A percentile compares a stretch with the other conserved stretches of the same genome.
Evolutionary conservation across 2,797 vertebrate species (phyloP).

Genomic region (Chiloscyllium punctatum): DNA sequence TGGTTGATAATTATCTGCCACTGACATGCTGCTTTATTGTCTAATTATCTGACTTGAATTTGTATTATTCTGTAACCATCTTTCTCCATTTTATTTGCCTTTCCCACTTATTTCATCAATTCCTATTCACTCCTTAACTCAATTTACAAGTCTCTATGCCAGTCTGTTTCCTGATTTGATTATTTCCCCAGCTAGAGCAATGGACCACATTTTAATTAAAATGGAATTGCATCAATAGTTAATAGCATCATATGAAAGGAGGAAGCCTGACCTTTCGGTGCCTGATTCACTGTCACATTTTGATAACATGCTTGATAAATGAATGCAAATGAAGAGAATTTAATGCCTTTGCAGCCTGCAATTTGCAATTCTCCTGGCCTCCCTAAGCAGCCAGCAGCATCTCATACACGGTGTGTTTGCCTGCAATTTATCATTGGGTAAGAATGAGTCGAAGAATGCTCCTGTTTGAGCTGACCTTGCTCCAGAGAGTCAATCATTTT

Average conservation of each 20-base stretch:
- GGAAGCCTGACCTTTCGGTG: not conserved
- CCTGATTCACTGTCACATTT: not conserved
- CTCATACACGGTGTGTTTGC: not conserved
- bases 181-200: not conserved
- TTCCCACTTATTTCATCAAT: no score
- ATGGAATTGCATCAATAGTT: conserved; percentile 3
- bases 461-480: not conserved
- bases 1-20: not conserved
- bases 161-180: not conserved
- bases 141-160: not conserved
- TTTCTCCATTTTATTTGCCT: not conserved
- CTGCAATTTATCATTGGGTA: not conserved
- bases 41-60: not conserved
- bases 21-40: not conserved
- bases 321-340: not conserved
- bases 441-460: not conserved
- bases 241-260: not conserved
- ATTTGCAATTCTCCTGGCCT: not conserved
- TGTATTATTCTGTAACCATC: not conserved
- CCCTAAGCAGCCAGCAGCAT: not conserved
- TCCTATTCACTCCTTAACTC: not conserved
- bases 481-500: not conserved
- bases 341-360: not conserved
- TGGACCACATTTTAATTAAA: conserved; percentile 29
- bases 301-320: not conserved